These are phyloP conservation scores for Idaea aversata DNA, from an alignment of 2,888 invertebrate genomes.

Conservation along the genomic window DNA sequence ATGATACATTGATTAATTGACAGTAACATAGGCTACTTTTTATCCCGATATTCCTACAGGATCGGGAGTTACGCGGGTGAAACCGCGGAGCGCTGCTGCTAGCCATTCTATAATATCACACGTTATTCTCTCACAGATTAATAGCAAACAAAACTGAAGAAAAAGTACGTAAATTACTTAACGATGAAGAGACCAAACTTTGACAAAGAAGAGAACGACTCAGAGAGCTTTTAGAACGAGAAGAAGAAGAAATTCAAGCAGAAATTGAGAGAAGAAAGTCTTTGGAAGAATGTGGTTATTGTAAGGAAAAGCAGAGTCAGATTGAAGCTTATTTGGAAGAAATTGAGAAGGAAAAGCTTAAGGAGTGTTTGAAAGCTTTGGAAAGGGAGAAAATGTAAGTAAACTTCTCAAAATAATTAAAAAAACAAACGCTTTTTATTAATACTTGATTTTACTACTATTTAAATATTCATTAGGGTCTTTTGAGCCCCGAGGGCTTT, in stretches of 20 bases:
- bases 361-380: conserved; percentile 62
- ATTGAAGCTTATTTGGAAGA: conserved; percentile 47
- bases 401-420: not conserved
- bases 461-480: too few species aligned
- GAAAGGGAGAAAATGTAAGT: conserved; percentile 70
- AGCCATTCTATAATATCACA: not conserved
- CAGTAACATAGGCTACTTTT: too few species aligned
- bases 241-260: conserved; percentile 48
- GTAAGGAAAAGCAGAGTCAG: conserved; percentile 50
- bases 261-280: conserved; percentile 50
- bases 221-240: conserved; percentile 47
- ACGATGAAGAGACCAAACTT: conserved; percentile 57
- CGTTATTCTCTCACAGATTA: conserved; percentile 39
- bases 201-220: conserved; percentile 65
- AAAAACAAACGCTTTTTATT: too few species aligned
- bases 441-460: too few species aligned
- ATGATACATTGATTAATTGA: too few species aligned
- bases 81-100: too few species aligned
- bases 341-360: conserved; percentile 57
- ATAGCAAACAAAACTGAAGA: conserved; percentile 61
- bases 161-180: conserved; percentile 54
- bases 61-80: too few species aligned
- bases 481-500: too few species aligned
- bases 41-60: too few species aligned
- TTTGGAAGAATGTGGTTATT: conserved; percentile 53